Base-by-base conservation (phyloP, 2,888 invertebrate genomes). In the Tolmerus cingulatus region DNA sequence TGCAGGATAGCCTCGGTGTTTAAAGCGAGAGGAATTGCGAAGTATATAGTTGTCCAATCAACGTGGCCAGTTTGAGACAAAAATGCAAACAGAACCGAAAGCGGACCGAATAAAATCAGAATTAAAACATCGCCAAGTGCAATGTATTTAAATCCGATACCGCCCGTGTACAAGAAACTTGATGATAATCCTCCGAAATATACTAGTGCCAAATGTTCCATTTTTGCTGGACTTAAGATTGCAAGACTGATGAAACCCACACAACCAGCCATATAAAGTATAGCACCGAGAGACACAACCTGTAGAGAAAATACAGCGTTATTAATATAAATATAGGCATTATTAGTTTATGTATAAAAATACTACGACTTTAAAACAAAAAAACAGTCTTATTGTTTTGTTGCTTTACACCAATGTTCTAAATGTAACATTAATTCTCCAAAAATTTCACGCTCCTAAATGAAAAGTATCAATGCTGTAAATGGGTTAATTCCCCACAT, bases 1-100 rank as follows among this genome's bases (percentile, higher is more conserved):
- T 98, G 98, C 87, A 99, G 93, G 91, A 98, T 98, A 82, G 98
- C 98, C 92, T 98, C 98, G 1, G 98, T 98, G 91, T 98, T 98
- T 30, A 99, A 93, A 12, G 98, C 98, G 88, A 99, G 93, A 7
- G 98, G 98, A 90, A 98, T 95, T 34, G 98, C 98, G 93, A 98
- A 98, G 90, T 97, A 96, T 90, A 98, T 96, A 1, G 97, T 97
- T 77, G 96, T 95, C 96, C 97, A 96, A 91, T 97, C 97, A n/a
- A 98, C 95, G 89, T 95, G 94, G 5, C 98, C 98, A 0, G 98
- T 97, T 93, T 98, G 98, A 37, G 97, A 95, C 94, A 98, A 95
- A 91, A 97, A 98, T 2, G 98, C 97, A 93, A 98, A 98, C 23
- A 98, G 94, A 27, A 98, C 98, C 30, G 97, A 97, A 30, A 98